Evolutionary conservation across 2,888 invertebrate species (phyloP).

Genomic region (Atethmia centrago): DNA sequence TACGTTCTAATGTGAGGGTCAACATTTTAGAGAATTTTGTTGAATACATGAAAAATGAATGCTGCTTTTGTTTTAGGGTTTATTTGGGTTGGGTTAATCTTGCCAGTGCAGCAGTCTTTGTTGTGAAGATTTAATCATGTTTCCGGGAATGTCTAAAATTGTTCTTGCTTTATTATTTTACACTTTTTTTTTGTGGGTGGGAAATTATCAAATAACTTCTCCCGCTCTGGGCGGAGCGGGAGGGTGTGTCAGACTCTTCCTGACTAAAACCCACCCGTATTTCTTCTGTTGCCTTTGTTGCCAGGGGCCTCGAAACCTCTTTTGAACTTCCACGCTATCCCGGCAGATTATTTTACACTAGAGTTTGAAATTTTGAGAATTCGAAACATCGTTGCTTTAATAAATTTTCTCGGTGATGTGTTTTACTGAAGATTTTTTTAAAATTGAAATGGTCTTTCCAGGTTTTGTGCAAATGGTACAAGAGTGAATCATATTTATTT

Average conservation of each 20-base stretch:
- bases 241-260: too few species aligned
- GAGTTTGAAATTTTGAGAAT: not conserved
- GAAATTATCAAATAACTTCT: too few species aligned
- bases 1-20: constrained; percentile 34
- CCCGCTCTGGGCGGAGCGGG: too few species aligned
- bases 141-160: not conserved
- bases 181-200: too few species aligned
- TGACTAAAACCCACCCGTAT: too few species aligned
- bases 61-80: constrained; percentile 23
- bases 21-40: constrained; percentile 12
- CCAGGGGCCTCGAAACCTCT: too few species aligned
- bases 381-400: not conserved
- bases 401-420: not conserved
- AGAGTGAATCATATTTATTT: not conserved
- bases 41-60: constrained; percentile 16
- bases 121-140: constrained; percentile 24
- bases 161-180: constrained; percentile 1
- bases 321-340: too few species aligned
- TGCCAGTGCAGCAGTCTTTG: constrained; percentile 27
- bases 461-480: not conserved
- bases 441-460: not conserved
- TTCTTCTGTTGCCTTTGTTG: too few species aligned
- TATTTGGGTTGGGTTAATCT: constrained; percentile 3
- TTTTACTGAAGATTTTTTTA: not conserved
- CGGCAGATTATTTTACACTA: not conserved